Conservation (phyloP, 2,888 invertebrate species). For the Pinctada fucata region DNA sequence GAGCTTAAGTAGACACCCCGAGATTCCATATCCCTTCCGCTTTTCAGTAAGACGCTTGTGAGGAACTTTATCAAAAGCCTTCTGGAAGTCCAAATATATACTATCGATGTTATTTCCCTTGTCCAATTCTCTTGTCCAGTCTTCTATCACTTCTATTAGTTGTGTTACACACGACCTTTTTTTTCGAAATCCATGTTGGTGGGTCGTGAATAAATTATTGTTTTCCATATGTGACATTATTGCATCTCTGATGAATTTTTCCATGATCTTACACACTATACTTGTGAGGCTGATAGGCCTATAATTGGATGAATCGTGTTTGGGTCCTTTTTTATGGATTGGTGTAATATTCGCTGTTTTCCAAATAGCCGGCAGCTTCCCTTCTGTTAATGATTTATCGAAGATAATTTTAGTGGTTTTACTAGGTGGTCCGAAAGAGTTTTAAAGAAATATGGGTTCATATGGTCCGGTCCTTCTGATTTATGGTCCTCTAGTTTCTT, state of each 20-base stretch:
- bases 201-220: background rate
- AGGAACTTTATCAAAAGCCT: constrained; percentile 11
- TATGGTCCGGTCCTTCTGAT: too few species aligned
- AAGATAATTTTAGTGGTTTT: background rate
- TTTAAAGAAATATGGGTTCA: too few species aligned
- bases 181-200: background rate
- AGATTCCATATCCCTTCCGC: constrained; percentile 17
- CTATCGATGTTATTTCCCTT: background rate
- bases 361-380: background rate
- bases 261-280: background rate
- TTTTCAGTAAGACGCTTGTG: constrained; percentile 18
- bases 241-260: background rate
- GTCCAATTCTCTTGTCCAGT: background rate
- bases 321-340: background rate
- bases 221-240: background rate
- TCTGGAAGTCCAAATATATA: constrained; percentile 1
- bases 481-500: too few species aligned
- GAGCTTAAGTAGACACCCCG: background rate
- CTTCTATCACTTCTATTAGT: background rate
- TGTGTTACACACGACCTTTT: background rate
- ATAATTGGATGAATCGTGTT: background rate
- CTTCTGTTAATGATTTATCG: background rate
- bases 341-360: background rate
- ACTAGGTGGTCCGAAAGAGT: too few species aligned
- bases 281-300: background rate